A percentile compares a stretch with the other conserved stretches of the same genome.
Conservation (phyloP, 2,113 vertebrate species). For the Ellobius talpinus region DNA sequence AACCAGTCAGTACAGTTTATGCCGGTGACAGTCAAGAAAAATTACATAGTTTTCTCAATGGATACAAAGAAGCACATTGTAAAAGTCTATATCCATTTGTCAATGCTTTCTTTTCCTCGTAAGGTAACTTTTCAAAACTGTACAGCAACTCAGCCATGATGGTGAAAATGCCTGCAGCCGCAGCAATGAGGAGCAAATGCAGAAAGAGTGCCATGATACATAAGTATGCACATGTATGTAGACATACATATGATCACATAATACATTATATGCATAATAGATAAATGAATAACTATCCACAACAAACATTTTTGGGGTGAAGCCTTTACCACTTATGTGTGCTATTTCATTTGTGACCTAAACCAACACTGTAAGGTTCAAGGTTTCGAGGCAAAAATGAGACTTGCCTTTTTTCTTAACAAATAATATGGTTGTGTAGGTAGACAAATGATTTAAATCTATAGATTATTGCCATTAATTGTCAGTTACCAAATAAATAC, state of each 20-base stretch:
- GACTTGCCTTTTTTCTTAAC: background rate
- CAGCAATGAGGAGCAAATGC: background rate
- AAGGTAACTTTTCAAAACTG: background rate
- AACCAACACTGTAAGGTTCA: background rate
- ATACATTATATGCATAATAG: background rate
- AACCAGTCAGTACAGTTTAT: background rate
- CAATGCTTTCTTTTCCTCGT: background rate
- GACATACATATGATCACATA: background rate
- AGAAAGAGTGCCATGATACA: background rate
- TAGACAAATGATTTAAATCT: background rate
- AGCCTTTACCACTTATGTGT: background rate
- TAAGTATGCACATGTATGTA: background rate
- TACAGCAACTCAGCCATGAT: background rate
- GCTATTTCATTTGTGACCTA: background rate
- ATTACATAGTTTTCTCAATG: background rate
- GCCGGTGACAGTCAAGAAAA: slow-evolving; percentile 6
- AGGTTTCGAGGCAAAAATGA: background rate
- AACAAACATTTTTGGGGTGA: background rate
- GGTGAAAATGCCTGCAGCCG: background rate
- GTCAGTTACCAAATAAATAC: background rate
- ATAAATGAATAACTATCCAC: background rate
- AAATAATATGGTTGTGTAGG: background rate
- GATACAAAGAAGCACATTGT: background rate
- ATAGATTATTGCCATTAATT: background rate
- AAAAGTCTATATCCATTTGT: background rate